Evolutionary conservation across 2,888 invertebrate genomes (phyloP).

Genomic region (Crocallis elinguaria): DNA sequence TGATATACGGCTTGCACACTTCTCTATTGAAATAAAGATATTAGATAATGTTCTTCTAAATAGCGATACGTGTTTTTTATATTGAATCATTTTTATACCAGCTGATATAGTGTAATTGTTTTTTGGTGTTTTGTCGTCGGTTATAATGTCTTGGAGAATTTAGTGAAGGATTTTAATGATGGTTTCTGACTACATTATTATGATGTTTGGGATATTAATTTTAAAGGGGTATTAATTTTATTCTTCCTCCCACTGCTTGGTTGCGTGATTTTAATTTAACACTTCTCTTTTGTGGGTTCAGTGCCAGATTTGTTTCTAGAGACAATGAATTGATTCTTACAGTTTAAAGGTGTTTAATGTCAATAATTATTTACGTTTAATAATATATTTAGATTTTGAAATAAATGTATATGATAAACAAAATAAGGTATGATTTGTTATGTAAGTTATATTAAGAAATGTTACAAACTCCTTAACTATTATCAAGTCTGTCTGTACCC

Average conservation of each 20-base stretch:
- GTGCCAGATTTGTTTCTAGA: too few relatives aligned
- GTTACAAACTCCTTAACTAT: too few relatives aligned
- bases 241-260: not conserved
- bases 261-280: not conserved
- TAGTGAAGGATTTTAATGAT: constrained; percentile 26
- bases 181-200: constrained; percentile 23
- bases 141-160: constrained; percentile 15
- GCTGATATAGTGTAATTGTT: constrained; percentile 32
- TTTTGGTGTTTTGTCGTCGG: constrained; percentile 28
- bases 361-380: too few relatives aligned
- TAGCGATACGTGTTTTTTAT: constrained; percentile 29
- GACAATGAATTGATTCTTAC: too few relatives aligned
- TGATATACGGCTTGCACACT: constrained; percentile 28
- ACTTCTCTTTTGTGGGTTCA: too few relatives aligned
- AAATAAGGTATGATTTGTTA: too few relatives aligned
- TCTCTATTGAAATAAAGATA: constrained; percentile 45
- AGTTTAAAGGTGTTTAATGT: too few relatives aligned
- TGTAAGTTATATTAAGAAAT: too few relatives aligned
- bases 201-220: constrained; percentile 23
- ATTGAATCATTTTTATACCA: constrained; percentile 32
- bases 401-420: too few relatives aligned
- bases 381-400: too few relatives aligned
- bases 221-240: constrained; percentile 9
- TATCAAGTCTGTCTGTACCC: too few relatives aligned
- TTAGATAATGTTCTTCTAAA: constrained; percentile 52